Percentiles rank a stretch among this genome's conserved stretches.
Conservation (phyloP, 1,140 invertebrate genomes). For the Zeugodacus cucurbitae region DNA sequence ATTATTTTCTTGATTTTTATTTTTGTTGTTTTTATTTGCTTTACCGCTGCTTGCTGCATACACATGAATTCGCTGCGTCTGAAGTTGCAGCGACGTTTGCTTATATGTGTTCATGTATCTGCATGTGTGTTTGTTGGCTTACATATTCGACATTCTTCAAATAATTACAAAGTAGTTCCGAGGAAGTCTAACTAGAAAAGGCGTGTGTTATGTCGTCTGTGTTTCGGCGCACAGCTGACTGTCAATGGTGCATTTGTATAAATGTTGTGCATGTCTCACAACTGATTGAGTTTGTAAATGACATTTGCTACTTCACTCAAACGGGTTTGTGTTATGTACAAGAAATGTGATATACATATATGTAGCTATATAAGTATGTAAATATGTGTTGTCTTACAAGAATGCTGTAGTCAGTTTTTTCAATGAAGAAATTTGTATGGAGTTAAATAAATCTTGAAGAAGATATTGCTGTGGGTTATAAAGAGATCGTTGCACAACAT, state of each 20-base stretch:
- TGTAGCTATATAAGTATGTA: no score
- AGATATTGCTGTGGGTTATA: no score
- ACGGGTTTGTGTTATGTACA: not conserved
- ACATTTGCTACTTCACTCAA: not conserved
- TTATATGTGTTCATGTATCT: not conserved
- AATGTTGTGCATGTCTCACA: not conserved
- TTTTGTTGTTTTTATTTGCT: not conserved
- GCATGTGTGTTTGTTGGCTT: not conserved
- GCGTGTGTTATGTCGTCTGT: not conserved
- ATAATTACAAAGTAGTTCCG: not conserved
- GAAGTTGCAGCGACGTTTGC: not conserved
- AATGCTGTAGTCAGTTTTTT: no score
- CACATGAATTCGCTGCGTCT: not conserved
- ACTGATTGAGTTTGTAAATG: not conserved
- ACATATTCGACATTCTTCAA: constrained; percentile 5
- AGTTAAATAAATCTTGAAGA: no score
- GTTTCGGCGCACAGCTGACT: not conserved
- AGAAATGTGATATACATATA: no score
- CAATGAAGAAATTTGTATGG: no score
- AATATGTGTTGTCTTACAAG: no score
- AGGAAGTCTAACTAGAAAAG: constrained; percentile 22
- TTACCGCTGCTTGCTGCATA: not conserved
- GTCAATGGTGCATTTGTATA: not conserved
- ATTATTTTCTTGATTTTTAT: not conserved
- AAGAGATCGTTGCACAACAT: no score